Evolutionary conservation across 2,888 invertebrate species (phyloP), one percentile per base, ranked within the genome.

Genomic region (Drosophila rubida): DNA sequence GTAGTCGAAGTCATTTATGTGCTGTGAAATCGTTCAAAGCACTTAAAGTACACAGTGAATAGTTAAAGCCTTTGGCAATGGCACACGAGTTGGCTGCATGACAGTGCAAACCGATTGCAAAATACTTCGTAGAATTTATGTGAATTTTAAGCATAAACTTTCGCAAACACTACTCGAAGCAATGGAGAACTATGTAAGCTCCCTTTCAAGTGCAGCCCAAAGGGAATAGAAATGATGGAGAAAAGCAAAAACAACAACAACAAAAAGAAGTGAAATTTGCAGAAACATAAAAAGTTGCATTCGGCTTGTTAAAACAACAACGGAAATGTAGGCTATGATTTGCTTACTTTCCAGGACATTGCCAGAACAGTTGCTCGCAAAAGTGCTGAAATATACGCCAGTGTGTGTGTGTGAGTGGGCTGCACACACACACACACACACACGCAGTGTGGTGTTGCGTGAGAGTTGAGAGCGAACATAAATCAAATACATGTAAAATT

Each of bases 401-500:
- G 45, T 32, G 51, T 32, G 14, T 42, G 44, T 6, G 41, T 27
- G 16, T 48, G 23, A 53, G 13, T 32, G 9, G 13, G 19, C 32
- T 13, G 27, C n/a, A 35, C 32, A 45, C 25, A 49, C 13, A 44
- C 27, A 48, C 53, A 73, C 66, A 77, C 67, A 59, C 73, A 13
- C 65, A 55, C 73, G 13, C 64, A 55, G 64, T 67, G 66, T 44
- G 51, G 59, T 37, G 53, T 23, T 59, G 42, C 32, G 80, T 65
- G 62, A 68, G 71, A 71, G 70, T 64, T 61, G 53, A 86, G 75
- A 75, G 75, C 59, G 65, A 81, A 81, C 87, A 86, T 88, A 88
- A 88, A 89, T 89, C 89, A 88, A 86, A 84, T 86, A 84, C 84
- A 89, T 88, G 80, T 82, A 80, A 75, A 84, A 88, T 88, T 88